These are phyloP conservation scores for Drosophila meridiana DNA, from an alignment of 2,888 invertebrate species.

Conservation along the genomic window DNA sequence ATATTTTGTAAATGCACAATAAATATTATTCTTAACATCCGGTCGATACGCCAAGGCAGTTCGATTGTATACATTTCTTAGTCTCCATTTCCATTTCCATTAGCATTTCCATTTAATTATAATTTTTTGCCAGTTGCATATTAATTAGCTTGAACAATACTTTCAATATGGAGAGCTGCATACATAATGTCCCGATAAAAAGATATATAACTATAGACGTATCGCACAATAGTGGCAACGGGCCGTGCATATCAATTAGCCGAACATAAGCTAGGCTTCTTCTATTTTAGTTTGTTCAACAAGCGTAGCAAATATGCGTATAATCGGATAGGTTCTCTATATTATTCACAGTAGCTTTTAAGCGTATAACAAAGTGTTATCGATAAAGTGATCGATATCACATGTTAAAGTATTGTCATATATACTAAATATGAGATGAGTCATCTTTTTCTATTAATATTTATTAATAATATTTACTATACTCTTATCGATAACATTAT, in stretches of 20 bases:
- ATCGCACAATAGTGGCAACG: slow-evolving; percentile 31
- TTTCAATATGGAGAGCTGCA: slow-evolving; percentile 50
- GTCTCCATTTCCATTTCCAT: slow-evolving; percentile 45
- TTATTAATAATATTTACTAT: not conserved
- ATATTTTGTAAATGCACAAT: not conserved
- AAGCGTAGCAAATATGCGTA: not conserved
- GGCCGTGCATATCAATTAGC: slow-evolving; percentile 46
- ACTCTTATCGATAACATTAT: not conserved
- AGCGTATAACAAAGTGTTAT: not conserved
- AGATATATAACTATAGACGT: slow-evolving; percentile 33
- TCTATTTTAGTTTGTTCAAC: slow-evolving; percentile 3
- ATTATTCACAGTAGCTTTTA: not conserved
- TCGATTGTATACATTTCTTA: slow-evolving; percentile 19
- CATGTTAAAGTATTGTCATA: not conserved
- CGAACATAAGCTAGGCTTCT: slow-evolving; percentile 17
- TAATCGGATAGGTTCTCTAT: not conserved
- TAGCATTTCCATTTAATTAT: slow-evolving; percentile 55
- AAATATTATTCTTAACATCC: slow-evolving; percentile 19
- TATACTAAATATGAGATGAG: not conserved
- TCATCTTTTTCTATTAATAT: not conserved
- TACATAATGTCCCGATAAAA: slow-evolving; percentile 40
- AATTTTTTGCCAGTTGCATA: slow-evolving; percentile 63
- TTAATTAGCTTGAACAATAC: slow-evolving; percentile 66
- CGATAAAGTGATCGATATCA: not conserved
- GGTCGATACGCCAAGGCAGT: slow-evolving; percentile 27